Conservation (phyloP, 2,888 invertebrate species). For the Spodoptera exigua region DNA sequence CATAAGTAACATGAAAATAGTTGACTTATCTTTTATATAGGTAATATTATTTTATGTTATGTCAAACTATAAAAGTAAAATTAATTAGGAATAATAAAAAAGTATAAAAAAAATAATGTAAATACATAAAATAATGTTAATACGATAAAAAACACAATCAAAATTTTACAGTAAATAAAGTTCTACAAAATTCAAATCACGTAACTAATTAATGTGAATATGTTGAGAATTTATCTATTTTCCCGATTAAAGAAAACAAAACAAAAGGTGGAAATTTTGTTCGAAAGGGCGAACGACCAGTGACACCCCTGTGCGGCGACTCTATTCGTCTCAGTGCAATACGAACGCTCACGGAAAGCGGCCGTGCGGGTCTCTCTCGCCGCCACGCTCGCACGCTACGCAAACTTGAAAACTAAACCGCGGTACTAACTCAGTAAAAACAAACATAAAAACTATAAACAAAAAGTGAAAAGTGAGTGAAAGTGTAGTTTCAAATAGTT, state of each 20-base stretch:
- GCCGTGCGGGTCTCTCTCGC: constrained; percentile 51
- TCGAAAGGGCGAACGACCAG: constrained; percentile 51
- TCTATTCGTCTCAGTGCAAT: constrained; percentile 69
- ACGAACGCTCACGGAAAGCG: constrained; percentile 65
- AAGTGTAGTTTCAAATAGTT: constrained; percentile 45
- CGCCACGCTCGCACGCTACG: constrained; percentile 46
- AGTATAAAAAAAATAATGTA: no score
- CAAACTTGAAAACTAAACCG: constrained; percentile 60
- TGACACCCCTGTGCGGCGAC: constrained; percentile 49
- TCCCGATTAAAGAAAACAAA: constrained; percentile 29
- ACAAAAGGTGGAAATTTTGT: constrained; percentile 23
- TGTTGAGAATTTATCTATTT: no score
- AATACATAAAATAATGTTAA: no score
- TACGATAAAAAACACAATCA: no score
- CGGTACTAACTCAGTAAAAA: constrained; percentile 31
- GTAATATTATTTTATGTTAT: no score
- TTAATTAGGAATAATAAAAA: no score
- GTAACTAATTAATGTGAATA: no score
- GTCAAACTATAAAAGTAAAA: no score
- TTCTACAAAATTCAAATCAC: no score
- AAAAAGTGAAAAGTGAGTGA: constrained; percentile 49
- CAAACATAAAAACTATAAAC: constrained; percentile 23
- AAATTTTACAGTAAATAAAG: no score
- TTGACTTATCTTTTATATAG: no score
- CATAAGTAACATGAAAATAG: no score